phyloP scores from a whole-genome alignment of 2,888 invertebrate genomes.

The Neoaliturus tenellus region DNA sequence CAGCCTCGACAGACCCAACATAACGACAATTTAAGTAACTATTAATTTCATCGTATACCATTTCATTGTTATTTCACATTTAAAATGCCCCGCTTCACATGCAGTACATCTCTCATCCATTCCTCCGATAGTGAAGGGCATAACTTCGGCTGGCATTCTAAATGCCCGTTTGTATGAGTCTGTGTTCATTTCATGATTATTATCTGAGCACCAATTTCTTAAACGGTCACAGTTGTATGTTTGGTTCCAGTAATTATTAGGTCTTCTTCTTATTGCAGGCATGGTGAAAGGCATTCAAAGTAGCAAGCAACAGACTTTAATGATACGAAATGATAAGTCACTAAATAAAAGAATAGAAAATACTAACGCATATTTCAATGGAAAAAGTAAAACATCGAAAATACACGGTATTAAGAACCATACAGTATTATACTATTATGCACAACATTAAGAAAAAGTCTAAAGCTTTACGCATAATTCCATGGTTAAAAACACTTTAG shows the following conservation, averaged over 20 bases:
- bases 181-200: not conserved
- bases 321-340: not conserved
- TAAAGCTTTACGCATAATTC: no score
- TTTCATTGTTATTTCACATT: not conserved
- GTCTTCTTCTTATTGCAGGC: conserved; percentile 25
- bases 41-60: not conserved
- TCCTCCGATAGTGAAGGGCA: not conserved
- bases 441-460: no score
- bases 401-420: no score
- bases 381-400: no score
- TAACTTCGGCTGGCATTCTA: conserved; percentile 19
- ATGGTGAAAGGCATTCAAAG: not conserved
- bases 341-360: no score
- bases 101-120: not conserved
- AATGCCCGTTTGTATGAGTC: conserved; percentile 19
- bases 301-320: not conserved
- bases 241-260: no score
- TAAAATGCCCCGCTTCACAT: not conserved
- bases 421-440: no score
- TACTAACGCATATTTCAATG: no score
- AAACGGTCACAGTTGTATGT: no score
- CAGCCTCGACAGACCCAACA: not conserved
- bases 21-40: not conserved
- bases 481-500: no score
- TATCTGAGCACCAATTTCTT: not conserved